Conservation (phyloP, 2,797 vertebrate species). For the Sebastiscus albofasciatus region DNA sequence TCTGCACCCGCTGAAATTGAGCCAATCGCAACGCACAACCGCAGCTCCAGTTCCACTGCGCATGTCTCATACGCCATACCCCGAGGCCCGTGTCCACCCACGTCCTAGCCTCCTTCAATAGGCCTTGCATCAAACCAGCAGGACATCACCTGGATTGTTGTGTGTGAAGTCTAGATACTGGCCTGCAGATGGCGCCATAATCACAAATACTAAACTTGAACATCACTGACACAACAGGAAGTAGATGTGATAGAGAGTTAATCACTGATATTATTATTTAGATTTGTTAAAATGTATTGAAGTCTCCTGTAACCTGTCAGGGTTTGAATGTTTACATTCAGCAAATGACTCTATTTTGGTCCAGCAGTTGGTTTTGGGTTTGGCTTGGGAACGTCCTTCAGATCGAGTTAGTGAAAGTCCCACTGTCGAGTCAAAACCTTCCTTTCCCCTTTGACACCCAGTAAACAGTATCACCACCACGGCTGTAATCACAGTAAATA, state of each 20-base stretch:
- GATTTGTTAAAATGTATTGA: neutral
- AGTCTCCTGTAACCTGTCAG: neutral
- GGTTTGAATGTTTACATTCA: neutral
- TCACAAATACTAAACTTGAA: constrained; percentile 3
- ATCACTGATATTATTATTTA: neutral
- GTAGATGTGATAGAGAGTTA: neutral
- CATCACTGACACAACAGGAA: neutral
- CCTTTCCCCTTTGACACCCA: constrained; percentile 5
- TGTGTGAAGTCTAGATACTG: neutral
- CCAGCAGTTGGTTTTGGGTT: constrained; percentile 12
- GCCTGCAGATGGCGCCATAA: constrained; percentile 66
- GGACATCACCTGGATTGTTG: neutral
- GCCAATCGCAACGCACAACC: too few species aligned
- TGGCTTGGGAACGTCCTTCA: neutral
- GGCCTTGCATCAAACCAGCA: neutral
- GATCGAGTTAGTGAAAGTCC: neutral
- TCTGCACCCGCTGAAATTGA: too few species aligned
- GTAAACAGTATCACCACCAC: constrained; percentile 1
- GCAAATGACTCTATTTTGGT: constrained; percentile 16
- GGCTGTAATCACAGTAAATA: constrained; percentile 22
- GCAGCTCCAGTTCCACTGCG: too few species aligned
- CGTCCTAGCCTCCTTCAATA: too few species aligned
- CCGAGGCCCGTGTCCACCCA: too few species aligned
- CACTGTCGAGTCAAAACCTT: neutral
- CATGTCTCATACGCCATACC: too few species aligned